Evolutionary conservation across 2,113 vertebrate genomes (phyloP), one percentile per base, ranked within the genome.

Genomic region (Poecile atricapillus): DNA sequence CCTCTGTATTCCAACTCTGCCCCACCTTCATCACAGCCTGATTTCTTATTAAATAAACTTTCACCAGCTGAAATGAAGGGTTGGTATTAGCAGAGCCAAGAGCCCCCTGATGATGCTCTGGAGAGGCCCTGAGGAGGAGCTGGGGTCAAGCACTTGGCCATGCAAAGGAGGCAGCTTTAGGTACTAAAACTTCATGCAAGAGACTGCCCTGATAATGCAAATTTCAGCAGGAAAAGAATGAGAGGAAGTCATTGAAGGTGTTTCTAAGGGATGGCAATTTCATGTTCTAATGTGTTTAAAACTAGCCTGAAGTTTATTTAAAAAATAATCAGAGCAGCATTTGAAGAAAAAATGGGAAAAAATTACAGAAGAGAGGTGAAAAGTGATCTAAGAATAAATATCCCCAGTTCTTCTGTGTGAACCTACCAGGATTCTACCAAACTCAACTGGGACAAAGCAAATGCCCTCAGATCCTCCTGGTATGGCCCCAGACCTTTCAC

Each of bases 91-190:
- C 79, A 94, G 95, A 97, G 94, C 95, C 98, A 98, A 98, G 97
- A 98, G 95, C 75, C 94, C 83, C 96, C 96, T 93, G 94, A 97
- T 97, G 97, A 97, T 82, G 67, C 97, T 97, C 96, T 8, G 53
- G 96, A 98, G 98, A 97, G 97, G 73, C 97, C 97, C 96, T 96
- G 93, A 94, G 93, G 46, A 90, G 79, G 94, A 82, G 91, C 83
- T 76, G 64, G 95, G 98, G 98, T 99, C 98, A 99, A 99, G 98
- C 97, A 96, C 5, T 68, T 94, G 96, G 95, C 96, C 94, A 98
- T 97, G 98, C 97, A 99, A 98, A 99, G 95, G 92, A 98, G 97
- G 94, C 33, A 47, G 68, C 82, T 97, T 97, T 95, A 97, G 97
- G 97, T 73, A 76, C 83, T 78, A n/a, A 87, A 84, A 56, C 30